phyloP scores from a whole-genome alignment of 2,113 vertebrate species.

The Engraulis encrasicolus region DNA sequence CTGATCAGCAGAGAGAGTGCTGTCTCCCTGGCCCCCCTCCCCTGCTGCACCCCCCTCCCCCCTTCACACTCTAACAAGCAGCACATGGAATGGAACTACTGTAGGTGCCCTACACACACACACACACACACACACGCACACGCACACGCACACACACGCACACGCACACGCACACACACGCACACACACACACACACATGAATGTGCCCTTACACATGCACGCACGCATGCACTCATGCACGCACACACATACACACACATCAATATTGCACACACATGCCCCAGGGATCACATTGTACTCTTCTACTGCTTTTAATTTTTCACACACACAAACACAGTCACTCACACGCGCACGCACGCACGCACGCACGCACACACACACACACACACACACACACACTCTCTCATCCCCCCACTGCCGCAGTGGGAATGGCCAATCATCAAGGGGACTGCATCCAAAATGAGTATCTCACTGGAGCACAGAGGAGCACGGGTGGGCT shows the following conservation, averaged over 20 bases:
- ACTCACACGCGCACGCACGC: not conserved
- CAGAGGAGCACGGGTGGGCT: no score
- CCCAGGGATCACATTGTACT: no score
- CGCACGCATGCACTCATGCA: not conserved
- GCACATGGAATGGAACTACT: constrained; percentile 16
- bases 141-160: not conserved
- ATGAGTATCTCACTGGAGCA: not conserved
- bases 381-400: not conserved
- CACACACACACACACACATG: not conserved
- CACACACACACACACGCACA: constrained; percentile 1
- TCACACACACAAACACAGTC: not conserved
- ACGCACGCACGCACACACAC: not conserved
- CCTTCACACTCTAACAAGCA: constrained; percentile 22
- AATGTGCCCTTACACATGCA: not conserved
- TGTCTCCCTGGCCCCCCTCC: not conserved
- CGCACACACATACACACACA: not conserved
- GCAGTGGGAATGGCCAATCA: not conserved
- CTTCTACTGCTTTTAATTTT: not conserved
- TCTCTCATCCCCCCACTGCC: not conserved
- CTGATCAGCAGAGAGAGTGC: not conserved
- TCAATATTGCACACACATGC: no score
- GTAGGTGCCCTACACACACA: not conserved
- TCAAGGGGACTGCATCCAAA: constrained; percentile 1
- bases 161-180: not conserved
- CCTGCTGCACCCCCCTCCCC: not conserved